Evolutionary conservation across 2,113 vertebrate genomes (phyloP).

Genomic region (human): GRCh38 chr2:72792501-72793000

Average conservation of each 20-base stretch:
- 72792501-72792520: conserved; percentile 13
- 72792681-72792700: background rate
- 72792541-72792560: background rate
- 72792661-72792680: background rate
- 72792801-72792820: background rate
- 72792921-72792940: background rate
- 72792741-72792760: conserved; percentile 2
- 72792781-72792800: background rate
- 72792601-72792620: background rate
- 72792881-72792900: background rate
- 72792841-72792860: background rate
- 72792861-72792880: background rate
- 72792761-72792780: background rate
- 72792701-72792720: background rate
- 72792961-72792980: conserved; percentile 17
- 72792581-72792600: background rate
- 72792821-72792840: background rate
- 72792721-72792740: background rate
- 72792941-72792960: background rate
- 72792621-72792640: background rate
- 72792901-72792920: background rate
- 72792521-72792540: background rate
- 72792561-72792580: background rate
- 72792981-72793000: background rate
- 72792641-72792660: conserved; percentile 21